Conservation (phyloP, 2,888 invertebrate species). For the Mylabris sibirica region DNA sequence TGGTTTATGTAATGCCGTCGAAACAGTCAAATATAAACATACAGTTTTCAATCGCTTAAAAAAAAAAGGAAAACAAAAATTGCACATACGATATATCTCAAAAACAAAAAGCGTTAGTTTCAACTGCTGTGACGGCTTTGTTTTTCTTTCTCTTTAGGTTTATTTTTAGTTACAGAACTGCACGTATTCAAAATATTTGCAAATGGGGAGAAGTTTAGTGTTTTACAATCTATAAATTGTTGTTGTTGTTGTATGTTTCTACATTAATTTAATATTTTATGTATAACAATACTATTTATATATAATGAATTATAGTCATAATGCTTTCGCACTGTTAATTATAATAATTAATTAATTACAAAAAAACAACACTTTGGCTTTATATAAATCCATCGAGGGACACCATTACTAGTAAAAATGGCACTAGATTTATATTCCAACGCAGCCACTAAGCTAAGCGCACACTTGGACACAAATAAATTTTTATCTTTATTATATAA, state of each 20-base stretch:
- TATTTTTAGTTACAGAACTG: conserved; percentile 27
- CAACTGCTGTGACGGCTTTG: conserved; percentile 35
- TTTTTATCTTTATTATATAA: conserved; percentile 33
- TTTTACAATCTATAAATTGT: conserved; percentile 48
- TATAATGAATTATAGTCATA: conserved; percentile 55
- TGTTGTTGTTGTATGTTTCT: conserved; percentile 38
- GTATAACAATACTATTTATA: conserved; percentile 68
- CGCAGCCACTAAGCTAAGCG: conserved; percentile 61
- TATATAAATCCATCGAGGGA: conserved; percentile 60
- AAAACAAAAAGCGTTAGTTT: conserved; percentile 16
- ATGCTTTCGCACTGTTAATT: conserved; percentile 61
- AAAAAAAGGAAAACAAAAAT: conserved; percentile 31
- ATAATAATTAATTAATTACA: not conserved
- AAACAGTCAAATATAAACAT: conserved; percentile 34
- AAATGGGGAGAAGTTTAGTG: conserved; percentile 47
- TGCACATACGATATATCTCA: not conserved
- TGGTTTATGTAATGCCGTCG: conserved; percentile 38
- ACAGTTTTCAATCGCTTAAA: conserved; percentile 5
- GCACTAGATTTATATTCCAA: conserved; percentile 64
- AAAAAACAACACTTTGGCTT: conserved; percentile 65
- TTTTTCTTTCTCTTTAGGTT: conserved; percentile 2
- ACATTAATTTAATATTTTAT: conserved; percentile 64
- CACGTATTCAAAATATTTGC: conserved; percentile 38
- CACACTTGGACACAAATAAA: conserved; percentile 59
- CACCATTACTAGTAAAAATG: conserved; percentile 61